Evolutionary conservation across 2,113 vertebrate species (phyloP).

Genomic region (Salvelinus namaycush): DNA sequence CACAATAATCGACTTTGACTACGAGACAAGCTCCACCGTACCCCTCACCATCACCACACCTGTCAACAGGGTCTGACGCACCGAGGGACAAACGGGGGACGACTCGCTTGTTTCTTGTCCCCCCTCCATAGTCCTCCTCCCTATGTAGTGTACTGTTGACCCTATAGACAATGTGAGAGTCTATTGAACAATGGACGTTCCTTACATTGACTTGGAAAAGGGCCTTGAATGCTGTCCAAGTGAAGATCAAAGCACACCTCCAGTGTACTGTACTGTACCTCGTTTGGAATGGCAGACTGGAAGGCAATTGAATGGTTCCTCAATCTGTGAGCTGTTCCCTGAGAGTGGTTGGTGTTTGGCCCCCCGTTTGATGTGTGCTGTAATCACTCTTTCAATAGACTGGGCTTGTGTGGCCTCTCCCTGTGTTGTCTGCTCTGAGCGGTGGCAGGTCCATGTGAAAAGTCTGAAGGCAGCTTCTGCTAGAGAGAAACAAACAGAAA

Average conservation of each 20-base stretch:
- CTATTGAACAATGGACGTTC: background rate
- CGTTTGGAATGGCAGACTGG: conserved; percentile 1
- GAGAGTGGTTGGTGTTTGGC: conserved; percentile 4
- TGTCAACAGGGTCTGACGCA: conserved; percentile 68
- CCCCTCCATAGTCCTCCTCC: conserved; percentile 23
- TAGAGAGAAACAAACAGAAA: background rate
- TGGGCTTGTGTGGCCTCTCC: background rate
- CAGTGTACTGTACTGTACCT: conserved; percentile 1
- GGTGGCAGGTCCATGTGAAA: conserved; percentile 11
- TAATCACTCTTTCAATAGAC: conserved; percentile 51
- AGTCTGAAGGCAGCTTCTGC: background rate
- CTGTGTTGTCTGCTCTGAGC: background rate
- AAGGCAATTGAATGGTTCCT: background rate
- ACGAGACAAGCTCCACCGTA: conserved; percentile 79
- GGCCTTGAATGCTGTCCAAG: background rate
- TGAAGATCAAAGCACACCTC: background rate
- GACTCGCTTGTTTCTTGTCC: background rate
- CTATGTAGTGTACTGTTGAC: conserved; percentile 31
- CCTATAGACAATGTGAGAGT: conserved; percentile 10
- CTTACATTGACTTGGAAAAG: background rate
- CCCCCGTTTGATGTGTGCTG: conserved; percentile 17
- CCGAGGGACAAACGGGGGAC: background rate
- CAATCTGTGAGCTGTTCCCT: conserved; percentile 19
- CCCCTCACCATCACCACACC: conserved; percentile 80
- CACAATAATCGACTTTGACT: conserved; percentile 80